Evolutionary conservation across 2,888 invertebrate genomes (phyloP).

Genomic region (Cephus pygmeus): DNA sequence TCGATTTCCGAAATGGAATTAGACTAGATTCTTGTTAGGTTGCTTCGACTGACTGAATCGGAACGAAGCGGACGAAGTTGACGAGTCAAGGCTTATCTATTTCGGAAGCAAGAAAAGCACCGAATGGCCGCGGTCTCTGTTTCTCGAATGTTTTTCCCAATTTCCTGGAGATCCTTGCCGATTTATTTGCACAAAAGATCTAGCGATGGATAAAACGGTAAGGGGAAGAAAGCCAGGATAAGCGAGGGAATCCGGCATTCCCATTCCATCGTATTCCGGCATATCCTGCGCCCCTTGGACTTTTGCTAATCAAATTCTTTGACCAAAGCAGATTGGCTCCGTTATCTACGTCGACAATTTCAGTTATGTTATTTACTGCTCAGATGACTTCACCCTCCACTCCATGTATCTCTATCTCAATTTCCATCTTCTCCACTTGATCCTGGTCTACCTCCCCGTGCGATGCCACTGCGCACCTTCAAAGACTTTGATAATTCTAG

Average conservation of each 20-base stretch:
- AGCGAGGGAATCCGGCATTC: slow-evolving; percentile 14
- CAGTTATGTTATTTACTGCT: slow-evolving; percentile 26
- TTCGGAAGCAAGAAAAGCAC: not conserved
- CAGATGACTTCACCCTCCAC: not conserved
- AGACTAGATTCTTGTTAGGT: too few species aligned
- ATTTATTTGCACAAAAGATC: slow-evolving; percentile 23
- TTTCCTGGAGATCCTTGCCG: slow-evolving; percentile 20
- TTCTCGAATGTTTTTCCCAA: slow-evolving; percentile 22
- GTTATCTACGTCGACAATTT: slow-evolving; percentile 21
- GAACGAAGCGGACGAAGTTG: too few species aligned
- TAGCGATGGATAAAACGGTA: not conserved
- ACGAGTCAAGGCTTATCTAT: not conserved
- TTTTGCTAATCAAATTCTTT: slow-evolving; percentile 29
- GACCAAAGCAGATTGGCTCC: slow-evolving; percentile 21
- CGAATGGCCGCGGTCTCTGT: slow-evolving; percentile 5
- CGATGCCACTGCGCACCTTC: too few species aligned
- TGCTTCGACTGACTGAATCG: too few species aligned
- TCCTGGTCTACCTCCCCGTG: too few species aligned
- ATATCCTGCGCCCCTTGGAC: slow-evolving; percentile 4
- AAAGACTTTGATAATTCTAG: too few species aligned
- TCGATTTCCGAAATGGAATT: too few species aligned
- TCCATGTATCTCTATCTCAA: not conserved
- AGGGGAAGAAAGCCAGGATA: slow-evolving; percentile 10
- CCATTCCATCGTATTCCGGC: slow-evolving; percentile 7
- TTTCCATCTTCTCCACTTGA: not conserved